Evolutionary conservation across 2,797 vertebrate species (phyloP).

Genomic region (Sebastolobus alascanus): DNA sequence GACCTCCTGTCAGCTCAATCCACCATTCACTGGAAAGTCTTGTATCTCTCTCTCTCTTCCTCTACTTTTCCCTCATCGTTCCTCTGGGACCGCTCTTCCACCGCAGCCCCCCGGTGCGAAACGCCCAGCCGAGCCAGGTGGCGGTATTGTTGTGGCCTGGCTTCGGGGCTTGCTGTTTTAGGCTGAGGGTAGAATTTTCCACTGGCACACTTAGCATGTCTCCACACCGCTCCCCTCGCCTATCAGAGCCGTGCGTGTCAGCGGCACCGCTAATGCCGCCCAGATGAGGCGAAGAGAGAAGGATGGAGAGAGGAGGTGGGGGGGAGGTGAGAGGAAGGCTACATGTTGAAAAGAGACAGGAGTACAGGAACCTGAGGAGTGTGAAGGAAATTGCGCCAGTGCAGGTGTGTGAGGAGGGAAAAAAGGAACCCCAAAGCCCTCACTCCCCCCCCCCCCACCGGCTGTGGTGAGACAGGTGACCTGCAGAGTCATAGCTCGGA

Average conservation of each 20-base stretch:
- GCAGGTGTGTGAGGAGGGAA: constrained; percentile 68
- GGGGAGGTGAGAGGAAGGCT: constrained; percentile 35
- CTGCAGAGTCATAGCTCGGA: constrained; percentile 60
- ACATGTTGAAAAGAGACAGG: constrained; percentile 58
- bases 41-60: constrained; percentile 38
- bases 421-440: background rate
- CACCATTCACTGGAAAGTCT: constrained; percentile 42
- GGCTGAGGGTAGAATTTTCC: constrained; percentile 73
- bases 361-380: constrained; percentile 56
- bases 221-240: constrained; percentile 63
- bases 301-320: constrained; percentile 28
- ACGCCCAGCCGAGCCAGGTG: constrained; percentile 65
- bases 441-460: background rate
- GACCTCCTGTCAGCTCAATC: constrained; percentile 63
- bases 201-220: constrained; percentile 73
- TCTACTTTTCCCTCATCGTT: constrained; percentile 39
- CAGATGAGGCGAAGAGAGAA: constrained; percentile 79
- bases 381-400: constrained; percentile 58
- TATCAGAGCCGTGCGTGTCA: constrained; percentile 77
- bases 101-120: constrained; percentile 3
- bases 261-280: constrained; percentile 76
- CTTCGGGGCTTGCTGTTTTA: constrained; percentile 43
- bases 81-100: constrained; percentile 41
- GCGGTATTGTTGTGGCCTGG: constrained; percentile 65
- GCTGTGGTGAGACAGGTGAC: constrained; percentile 68